Base-by-base conservation (phyloP, 2,797 vertebrate genomes). In the Phoeniculus purpureus region DNA sequence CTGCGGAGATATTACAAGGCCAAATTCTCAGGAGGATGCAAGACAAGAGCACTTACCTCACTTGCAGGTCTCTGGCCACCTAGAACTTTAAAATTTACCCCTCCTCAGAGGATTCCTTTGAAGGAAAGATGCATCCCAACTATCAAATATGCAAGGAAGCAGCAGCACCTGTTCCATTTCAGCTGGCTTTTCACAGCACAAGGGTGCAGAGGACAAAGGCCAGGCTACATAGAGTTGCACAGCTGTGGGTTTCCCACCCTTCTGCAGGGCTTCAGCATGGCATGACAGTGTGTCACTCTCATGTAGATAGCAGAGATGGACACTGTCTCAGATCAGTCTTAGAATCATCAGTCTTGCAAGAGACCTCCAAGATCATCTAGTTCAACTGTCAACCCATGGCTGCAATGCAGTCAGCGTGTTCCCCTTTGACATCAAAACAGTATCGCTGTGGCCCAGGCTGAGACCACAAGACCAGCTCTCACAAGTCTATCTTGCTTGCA, bases 401-500 rank as follows among this genome's bases (percentile, higher is more conserved):
- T 15, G 15, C 40, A 40, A 43, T 43, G 43, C 43, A 18, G 26
- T 27, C 43, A 10, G 5, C 9, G 18, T 16, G 7, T 56, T 77
- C 51, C 13, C 13, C 77, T 81, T 84, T 0, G 1, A 29, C 45
- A 40, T 27, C 25, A 32, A 0, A 3, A 51, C 51, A 34, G n/a
- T 12, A 19, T 25, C 27, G 8, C 61, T 7, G 27, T 7, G 43
- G 61, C 21, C 23, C 20, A 11, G 29, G 15, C 26, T 2, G 37
- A 64, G 66, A 18, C 29, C 15, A 12, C 12, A 16, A 3, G 34
- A 16, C 27, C 55, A 73, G 45, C 14, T 29, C 20, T 51, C 16
- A 10, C 22, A 32, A 60, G 6, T 1, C 0, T 3, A 65, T 26
- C 15, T 51, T 6, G 2, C 32, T 32, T 48, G 10, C 7, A 20